Conservation (phyloP, 2,888 invertebrate genomes). For the Aspidiotus rigidus region DNA sequence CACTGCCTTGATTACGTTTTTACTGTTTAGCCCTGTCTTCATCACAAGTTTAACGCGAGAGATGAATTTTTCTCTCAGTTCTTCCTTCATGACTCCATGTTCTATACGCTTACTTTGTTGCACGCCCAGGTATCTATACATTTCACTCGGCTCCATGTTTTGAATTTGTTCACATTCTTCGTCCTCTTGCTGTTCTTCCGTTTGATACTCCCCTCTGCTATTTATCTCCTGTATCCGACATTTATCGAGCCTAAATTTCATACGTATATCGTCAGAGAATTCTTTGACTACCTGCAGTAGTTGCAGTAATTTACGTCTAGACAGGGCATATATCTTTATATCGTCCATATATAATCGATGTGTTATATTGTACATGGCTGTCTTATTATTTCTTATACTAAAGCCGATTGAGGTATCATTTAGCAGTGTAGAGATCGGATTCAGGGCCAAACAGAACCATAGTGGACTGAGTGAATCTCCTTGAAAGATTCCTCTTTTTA, state of each 20-base stretch:
- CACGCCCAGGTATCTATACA: slow-evolving; percentile 35
- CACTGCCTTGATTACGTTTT: slow-evolving; percentile 27
- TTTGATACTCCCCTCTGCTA: slow-evolving; percentile 19
- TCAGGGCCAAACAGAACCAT: not conserved
- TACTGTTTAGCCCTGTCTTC: slow-evolving; percentile 17
- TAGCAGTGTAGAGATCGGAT: not conserved
- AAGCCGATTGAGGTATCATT: slow-evolving; percentile 16
- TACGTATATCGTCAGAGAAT: slow-evolving; percentile 35
- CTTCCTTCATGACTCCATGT: slow-evolving; percentile 29
- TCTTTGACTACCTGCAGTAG: slow-evolving; percentile 27
- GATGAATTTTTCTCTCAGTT: slow-evolving; percentile 23
- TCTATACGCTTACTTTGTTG: slow-evolving; percentile 17
- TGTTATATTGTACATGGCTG: slow-evolving; percentile 19
- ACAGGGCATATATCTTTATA: slow-evolving; percentile 35
- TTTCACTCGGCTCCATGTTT: slow-evolving; percentile 19
- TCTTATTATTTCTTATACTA: slow-evolving; percentile 8
- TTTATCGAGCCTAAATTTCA: slow-evolving; percentile 37
- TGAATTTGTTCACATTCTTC: slow-evolving; percentile 23
- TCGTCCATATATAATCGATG: slow-evolving; percentile 38
- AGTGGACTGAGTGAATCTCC: not conserved
- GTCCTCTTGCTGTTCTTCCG: not conserved
- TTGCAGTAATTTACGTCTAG: slow-evolving; percentile 8
- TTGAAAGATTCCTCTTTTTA: not conserved
- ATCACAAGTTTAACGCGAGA: slow-evolving; percentile 30
- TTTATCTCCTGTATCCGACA: slow-evolving; percentile 31